A percentile compares a stretch with the other conserved stretches of the same genome.
phyloP scores from a whole-genome alignment of 2,888 invertebrate genomes.

The Idaea dimidiata region DNA sequence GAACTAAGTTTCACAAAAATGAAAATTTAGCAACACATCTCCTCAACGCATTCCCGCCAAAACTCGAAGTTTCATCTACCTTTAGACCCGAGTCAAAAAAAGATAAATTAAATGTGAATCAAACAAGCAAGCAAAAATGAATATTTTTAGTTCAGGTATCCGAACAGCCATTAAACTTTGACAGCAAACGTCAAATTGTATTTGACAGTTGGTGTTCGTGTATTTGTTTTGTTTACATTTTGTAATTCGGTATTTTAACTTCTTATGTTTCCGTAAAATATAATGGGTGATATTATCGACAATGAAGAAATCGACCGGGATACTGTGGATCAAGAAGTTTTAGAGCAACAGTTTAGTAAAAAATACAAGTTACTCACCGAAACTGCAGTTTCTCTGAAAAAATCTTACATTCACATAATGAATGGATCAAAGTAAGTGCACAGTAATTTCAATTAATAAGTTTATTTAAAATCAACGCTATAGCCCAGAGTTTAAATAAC shows the following conservation, averaged over 20 bases:
- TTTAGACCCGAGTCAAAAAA: too few relatives aligned
- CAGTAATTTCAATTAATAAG: not conserved
- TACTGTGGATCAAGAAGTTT: constrained; percentile 45
- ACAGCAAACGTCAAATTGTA: too few relatives aligned
- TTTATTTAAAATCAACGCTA: not conserved
- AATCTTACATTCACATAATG: constrained; percentile 82
- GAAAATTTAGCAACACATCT: too few relatives aligned
- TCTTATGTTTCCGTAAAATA: constrained; percentile 8
- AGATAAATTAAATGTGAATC: too few relatives aligned
- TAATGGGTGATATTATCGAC: constrained; percentile 67
- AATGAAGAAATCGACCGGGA: constrained; percentile 62
- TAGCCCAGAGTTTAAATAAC: not conserved
- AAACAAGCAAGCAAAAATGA: too few relatives aligned
- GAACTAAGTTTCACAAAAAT: too few relatives aligned
- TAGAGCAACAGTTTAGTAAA: constrained; percentile 56
- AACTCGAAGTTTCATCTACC: too few relatives aligned
- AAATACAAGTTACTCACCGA: constrained; percentile 66
- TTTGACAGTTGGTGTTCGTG: constrained; percentile 6
- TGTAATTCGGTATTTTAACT: not conserved
- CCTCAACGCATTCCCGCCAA: too few relatives aligned
- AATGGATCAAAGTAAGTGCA: constrained; percentile 78
- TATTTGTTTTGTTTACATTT: constrained; percentile 10
- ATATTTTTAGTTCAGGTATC: too few relatives aligned
- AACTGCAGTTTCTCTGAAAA: constrained; percentile 73
- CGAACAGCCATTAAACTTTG: too few relatives aligned